A percentile compares a stretch with the other conserved stretches of the same genome.
Evolutionary conservation across 2,888 invertebrate species (phyloP).

Genomic region (Tolmerus cingulatus): DNA sequence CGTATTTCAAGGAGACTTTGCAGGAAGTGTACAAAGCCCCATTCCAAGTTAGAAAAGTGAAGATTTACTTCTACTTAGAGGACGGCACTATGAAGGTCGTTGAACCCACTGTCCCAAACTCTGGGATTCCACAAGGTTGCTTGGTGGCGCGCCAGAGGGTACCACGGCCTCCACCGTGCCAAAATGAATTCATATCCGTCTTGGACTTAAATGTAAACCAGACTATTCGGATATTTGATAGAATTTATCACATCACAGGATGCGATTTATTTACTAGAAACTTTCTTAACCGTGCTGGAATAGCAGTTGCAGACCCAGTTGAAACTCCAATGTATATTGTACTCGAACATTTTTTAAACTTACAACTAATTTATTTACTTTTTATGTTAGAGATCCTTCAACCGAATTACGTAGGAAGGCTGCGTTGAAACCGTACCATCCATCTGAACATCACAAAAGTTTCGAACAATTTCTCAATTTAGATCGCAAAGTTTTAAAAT

Average conservation of each 20-base stretch:
- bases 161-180: conserved; percentile 75
- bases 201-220: conserved; percentile 87
- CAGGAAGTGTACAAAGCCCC: conserved; percentile 74
- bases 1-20: conserved; percentile 67
- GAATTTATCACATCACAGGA: conserved; percentile 80
- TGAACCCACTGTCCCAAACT: conserved; percentile 83
- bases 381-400: conserved; percentile 63
- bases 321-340: conserved; percentile 51
- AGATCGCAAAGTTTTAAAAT: conserved; percentile 78
- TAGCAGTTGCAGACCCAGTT: conserved; percentile 78
- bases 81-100: conserved; percentile 90
- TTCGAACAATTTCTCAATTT: conserved; percentile 84
- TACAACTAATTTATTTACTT: not conserved
- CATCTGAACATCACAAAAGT: conserved; percentile 67
- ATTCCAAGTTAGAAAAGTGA: conserved; percentile 78
- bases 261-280: conserved; percentile 88
- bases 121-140: conserved; percentile 85
- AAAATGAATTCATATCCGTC: conserved; percentile 80
- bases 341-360: not conserved
- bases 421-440: conserved; percentile 51
- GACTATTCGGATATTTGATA: conserved; percentile 81
- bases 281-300: conserved; percentile 85
- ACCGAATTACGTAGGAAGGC: conserved; percentile 62
- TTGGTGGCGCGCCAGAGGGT: conserved; percentile 84
- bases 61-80: conserved; percentile 86